Percentiles rank a stretch among this genome's conserved stretches.
These are phyloP conservation scores for Synanthedon vespiformis DNA, from an alignment of 2,888 invertebrate genomes.

Conservation along the genomic window DNA sequence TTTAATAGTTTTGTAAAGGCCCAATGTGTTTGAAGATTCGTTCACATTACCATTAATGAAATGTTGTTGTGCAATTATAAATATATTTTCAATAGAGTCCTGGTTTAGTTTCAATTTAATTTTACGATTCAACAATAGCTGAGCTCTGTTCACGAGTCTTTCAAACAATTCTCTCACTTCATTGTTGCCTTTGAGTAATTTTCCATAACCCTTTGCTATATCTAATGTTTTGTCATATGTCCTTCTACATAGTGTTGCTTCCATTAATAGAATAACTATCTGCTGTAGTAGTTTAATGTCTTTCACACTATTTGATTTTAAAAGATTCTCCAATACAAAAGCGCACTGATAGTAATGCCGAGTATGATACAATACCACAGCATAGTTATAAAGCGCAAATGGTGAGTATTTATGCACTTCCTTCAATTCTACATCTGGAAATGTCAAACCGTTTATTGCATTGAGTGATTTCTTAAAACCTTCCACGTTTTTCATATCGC, in stretches of 20 bases:
- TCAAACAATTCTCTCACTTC: conserved; percentile 46
- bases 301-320: conserved; percentile 42
- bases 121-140: conserved; percentile 42
- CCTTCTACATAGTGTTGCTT: conserved; percentile 53
- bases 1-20: conserved; percentile 45
- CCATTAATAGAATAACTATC: conserved; percentile 46
- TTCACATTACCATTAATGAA: conserved; percentile 55
- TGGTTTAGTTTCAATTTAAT: conserved; percentile 36
- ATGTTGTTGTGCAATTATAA: conserved; percentile 56
- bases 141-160: conserved; percentile 48
- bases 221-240: conserved; percentile 55
- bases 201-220: conserved; percentile 44
- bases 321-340: conserved; percentile 46
- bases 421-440: conserved; percentile 50
- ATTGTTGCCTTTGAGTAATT: conserved; percentile 37
- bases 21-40: conserved; percentile 47
- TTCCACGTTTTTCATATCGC: conserved; percentile 79
- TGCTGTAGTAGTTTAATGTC: conserved; percentile 46
- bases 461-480: conserved; percentile 77
- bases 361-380: conserved; percentile 81
- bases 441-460: conserved; percentile 68
- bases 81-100: conserved; percentile 56
- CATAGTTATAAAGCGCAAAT: conserved; percentile 80
- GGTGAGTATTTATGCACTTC: conserved; percentile 33
- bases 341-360: conserved; percentile 79